Percentiles rank a stretch among this genome's conserved stretches.
Conservation (phyloP, 2,797 vertebrate species). For the Pangasius mekongensis region DNA sequence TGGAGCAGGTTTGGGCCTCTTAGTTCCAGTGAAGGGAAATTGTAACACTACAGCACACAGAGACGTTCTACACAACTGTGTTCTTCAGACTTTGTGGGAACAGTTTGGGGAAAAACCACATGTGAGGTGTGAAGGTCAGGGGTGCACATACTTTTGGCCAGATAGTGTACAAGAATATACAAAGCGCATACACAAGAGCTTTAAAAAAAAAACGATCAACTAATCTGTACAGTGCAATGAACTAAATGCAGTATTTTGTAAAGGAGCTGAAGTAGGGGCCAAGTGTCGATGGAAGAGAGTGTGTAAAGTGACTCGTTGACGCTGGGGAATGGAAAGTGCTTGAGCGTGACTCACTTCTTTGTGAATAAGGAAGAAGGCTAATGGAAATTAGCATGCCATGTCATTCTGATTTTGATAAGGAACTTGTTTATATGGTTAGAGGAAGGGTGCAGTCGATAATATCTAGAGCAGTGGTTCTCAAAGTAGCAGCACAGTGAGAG, state of each 20-base stretch:
- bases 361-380: constrained; percentile 11
- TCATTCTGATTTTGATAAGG: not conserved
- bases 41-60: too few relatives aligned
- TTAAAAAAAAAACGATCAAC: not conserved
- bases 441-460: not conserved
- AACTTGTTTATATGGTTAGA: not conserved
- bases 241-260: too few relatives aligned
- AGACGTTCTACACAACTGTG: too few relatives aligned
- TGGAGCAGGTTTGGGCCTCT: too few relatives aligned
- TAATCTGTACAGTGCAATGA: too few relatives aligned
- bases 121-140: not conserved
- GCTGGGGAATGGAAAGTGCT: not conserved
- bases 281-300: too few relatives aligned
- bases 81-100: too few relatives aligned
- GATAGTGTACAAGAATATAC: not conserved
- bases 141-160: not conserved
- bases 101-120: not conserved
- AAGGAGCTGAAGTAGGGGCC: not conserved
- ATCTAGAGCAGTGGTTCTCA: not conserved
- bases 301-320: too few relatives aligned
- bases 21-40: too few relatives aligned
- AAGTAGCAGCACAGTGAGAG: not conserved
- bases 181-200: not conserved
- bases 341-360: not conserved
- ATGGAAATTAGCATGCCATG: not conserved